Percentiles rank a stretch among this genome's conserved stretches.
These are phyloP conservation scores for Heterochromis multidens DNA, from an alignment of 2,113 vertebrate species.

Conservation along the genomic window DNA sequence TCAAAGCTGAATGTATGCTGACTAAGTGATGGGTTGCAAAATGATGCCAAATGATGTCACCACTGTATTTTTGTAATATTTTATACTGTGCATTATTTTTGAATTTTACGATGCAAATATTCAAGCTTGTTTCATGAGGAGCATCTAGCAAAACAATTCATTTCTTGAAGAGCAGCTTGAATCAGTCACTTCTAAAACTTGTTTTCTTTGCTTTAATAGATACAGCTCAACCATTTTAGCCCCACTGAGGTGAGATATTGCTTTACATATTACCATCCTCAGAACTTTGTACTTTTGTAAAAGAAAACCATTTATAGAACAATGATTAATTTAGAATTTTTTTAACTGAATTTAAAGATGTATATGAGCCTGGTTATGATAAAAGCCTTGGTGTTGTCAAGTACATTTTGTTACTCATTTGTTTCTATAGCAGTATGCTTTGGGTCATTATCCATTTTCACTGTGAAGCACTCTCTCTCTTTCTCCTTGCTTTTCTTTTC, in stretches of 20 bases:
- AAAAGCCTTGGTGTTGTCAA: neutral
- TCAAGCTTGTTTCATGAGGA: neutral
- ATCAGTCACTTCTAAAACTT: neutral
- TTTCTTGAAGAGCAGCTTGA: neutral
- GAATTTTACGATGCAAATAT: neutral
- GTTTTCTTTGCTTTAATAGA: neutral
- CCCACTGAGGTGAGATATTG: neutral
- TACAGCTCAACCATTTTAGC: neutral
- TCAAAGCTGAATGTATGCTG: neutral
- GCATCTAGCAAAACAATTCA: neutral
- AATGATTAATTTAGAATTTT: neutral
- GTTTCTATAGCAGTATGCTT: neutral
- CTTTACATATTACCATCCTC: neutral
- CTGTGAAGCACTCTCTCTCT: neutral
- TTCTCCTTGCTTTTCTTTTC: no score
- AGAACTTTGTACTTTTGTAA: neutral
- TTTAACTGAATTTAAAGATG: neutral
- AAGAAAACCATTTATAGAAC: neutral
- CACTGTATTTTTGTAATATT: neutral
- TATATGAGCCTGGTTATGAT: neutral
- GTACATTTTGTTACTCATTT: neutral
- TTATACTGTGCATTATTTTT: neutral
- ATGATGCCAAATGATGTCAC: neutral
- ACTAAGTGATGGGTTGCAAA: neutral
- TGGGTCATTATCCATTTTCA: neutral